Percentiles rank a stretch among this genome's conserved stretches.
Evolutionary conservation across 2,113 vertebrate genomes (phyloP).

Genomic region (Notiomystis cincta): DNA sequence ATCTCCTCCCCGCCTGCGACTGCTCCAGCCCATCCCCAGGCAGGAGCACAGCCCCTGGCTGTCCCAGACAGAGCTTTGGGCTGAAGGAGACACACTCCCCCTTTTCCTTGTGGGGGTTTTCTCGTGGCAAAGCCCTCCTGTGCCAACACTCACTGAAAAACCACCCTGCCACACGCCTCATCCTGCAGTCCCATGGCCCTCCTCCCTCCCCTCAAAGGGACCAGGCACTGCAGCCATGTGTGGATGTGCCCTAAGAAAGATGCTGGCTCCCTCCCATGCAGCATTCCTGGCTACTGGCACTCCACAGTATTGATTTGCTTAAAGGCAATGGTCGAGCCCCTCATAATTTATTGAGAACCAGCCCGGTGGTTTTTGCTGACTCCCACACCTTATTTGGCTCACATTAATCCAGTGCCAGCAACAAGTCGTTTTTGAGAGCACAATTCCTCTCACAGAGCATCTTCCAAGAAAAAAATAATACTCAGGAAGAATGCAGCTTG

Average conservation of each 20-base stretch:
- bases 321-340: background rate
- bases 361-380: background rate
- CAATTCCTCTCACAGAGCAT: conserved; percentile 9
- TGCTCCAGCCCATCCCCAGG: background rate
- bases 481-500: conserved; percentile 3
- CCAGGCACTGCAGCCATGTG: accelerated
- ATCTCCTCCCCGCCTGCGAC: accelerated
- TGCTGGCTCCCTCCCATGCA: background rate
- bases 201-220: background rate
- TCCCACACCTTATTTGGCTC: background rate
- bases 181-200: accelerated
- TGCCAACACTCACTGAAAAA: accelerated
- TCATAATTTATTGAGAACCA: conserved; percentile 33
- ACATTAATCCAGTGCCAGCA: background rate
- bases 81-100: background rate
- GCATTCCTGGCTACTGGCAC: background rate
- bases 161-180: background rate
- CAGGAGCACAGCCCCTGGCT: background rate
- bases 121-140: background rate
- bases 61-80: background rate
- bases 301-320: conserved; percentile 21
- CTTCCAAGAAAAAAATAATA: conserved; percentile 46
- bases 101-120: background rate
- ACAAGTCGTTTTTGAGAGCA: background rate
- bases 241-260: background rate